Evolutionary conservation across 2,888 invertebrate genomes (phyloP).

Genomic region (Acleris sparsana): DNA sequence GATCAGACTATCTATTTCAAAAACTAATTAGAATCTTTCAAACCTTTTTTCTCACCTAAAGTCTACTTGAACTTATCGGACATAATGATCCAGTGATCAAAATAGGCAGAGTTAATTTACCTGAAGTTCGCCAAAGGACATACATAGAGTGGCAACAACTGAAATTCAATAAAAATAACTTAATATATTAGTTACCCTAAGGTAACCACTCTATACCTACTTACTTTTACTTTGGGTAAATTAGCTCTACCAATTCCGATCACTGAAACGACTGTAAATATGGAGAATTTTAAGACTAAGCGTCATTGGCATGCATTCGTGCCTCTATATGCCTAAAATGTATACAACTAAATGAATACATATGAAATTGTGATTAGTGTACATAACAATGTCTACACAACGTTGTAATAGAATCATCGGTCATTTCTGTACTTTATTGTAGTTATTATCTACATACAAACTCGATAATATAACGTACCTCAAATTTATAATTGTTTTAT

Average conservation of each 20-base stretch:
- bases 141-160: too few species aligned
- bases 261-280: slow-evolving; percentile 63
- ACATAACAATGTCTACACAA: slow-evolving; percentile 50
- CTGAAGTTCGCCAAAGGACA: too few species aligned
- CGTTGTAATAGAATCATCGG: slow-evolving; percentile 77
- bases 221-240: too few species aligned
- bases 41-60: slow-evolving; percentile 10
- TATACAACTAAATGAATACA: slow-evolving; percentile 80
- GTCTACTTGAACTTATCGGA: slow-evolving; percentile 43
- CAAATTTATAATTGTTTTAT: slow-evolving; percentile 66
- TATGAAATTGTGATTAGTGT: slow-evolving; percentile 81
- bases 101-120: too few species aligned
- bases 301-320: slow-evolving; percentile 66
- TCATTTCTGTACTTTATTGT: slow-evolving; percentile 82
- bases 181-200: too few species aligned
- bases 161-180: too few species aligned
- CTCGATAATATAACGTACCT: slow-evolving; percentile 83
- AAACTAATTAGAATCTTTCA: background rate
- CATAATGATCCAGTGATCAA: slow-evolving; percentile 38
- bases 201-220: too few species aligned
- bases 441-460: slow-evolving; percentile 83
- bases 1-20: too few species aligned
- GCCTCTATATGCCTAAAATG: slow-evolving; percentile 78
- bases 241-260: too few species aligned
- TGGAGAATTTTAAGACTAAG: slow-evolving; percentile 80